phyloP scores from a whole-genome alignment of 30 jellyfish, hydroid and myxozoan genomes.

The Pelagia noctiluca region DNA sequence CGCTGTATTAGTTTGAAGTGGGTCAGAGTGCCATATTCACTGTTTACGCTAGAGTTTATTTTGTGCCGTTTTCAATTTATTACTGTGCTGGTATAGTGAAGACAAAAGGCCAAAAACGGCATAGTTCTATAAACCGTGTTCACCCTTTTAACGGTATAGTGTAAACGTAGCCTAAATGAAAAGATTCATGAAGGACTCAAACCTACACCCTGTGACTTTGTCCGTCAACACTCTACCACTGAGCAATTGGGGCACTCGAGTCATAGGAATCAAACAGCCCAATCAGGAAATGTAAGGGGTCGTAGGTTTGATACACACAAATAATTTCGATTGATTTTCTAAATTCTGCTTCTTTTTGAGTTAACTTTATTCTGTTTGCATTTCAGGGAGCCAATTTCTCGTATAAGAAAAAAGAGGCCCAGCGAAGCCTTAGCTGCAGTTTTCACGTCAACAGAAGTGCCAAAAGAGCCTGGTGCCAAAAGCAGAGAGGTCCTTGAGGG shows the following conservation, averaged over 20 bases:
- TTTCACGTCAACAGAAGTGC: slow-evolving; percentile 56
- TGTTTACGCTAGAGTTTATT: too few species aligned
- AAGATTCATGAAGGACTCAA: too few species aligned
- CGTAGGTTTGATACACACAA: not conserved
- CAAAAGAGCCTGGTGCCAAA: slow-evolving; percentile 71
- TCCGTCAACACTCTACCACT: too few species aligned
- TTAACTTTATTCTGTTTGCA: not conserved
- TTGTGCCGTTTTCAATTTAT: too few species aligned
- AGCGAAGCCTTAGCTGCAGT: slow-evolving; percentile 86
- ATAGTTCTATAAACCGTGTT: too few species aligned
- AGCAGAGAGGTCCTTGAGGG: slow-evolving; percentile 50
- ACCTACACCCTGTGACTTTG: too few species aligned
- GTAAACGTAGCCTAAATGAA: too few species aligned
- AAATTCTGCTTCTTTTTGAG: not conserved
- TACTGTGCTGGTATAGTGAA: too few species aligned
- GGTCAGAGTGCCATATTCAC: too few species aligned
- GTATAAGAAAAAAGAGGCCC: slow-evolving; percentile 70
- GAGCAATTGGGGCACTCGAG: not conserved
- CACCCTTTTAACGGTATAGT: too few species aligned
- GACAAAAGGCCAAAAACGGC: too few species aligned
- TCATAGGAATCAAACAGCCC: not conserved
- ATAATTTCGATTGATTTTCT: not conserved
- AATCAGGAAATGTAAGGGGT: not conserved
- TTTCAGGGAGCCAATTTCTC: slow-evolving; percentile 38
- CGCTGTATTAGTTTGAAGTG: too few species aligned